Base-by-base conservation (phyloP, 2,888 invertebrate genomes). In the Microchrysa polita region DNA sequence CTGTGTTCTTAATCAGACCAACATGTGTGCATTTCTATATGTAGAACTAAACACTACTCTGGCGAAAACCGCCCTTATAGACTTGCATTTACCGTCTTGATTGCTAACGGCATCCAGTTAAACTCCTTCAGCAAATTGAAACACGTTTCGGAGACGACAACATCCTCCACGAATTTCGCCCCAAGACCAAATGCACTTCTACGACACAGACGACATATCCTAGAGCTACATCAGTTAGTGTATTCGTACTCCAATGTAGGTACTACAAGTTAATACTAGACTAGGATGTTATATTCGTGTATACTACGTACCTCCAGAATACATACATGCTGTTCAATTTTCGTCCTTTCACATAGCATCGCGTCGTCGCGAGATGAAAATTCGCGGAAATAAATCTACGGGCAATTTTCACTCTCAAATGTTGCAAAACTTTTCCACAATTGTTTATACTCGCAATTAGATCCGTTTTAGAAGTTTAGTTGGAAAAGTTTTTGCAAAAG, bases 381-480 rank as follows among this genome's bases (percentile, higher is more conserved):
- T 65, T 44, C 48, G 34, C 23, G 16, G 27, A 34, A 65, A 34
- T 12, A 65, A 65, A 65, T 65, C 65, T 48, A 12, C n/a, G 65
- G 65, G 65, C 34, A 20, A 65, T 65, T 65, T 65, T 23, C 44
- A 44, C n/a, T 34, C 61, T 61, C 40, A 40, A n/a, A 20, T 23
- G 16, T 65, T 65, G 18, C 22, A 20, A 34, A 65, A 65, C 65
- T 65, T 65, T 65, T 55, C 5, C 22, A 40, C 34, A 44, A 65
- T 65, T 65, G 65, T 65, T 44, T 65, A 48, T 65, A 23, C 65
- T 48, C 44, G 65, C 65, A 65, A 65, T 65, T 65, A 65, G 65
- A 65, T 65, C 65, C 27, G 27, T 65, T 65, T 65, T 48, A 65
- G 42, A 65, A 65, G 65, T 65, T 48, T 48, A 48, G 48, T 48